phyloP scores from a whole-genome alignment of 2,113 vertebrate genomes.

The Phrynosoma platyrhinos region DNA sequence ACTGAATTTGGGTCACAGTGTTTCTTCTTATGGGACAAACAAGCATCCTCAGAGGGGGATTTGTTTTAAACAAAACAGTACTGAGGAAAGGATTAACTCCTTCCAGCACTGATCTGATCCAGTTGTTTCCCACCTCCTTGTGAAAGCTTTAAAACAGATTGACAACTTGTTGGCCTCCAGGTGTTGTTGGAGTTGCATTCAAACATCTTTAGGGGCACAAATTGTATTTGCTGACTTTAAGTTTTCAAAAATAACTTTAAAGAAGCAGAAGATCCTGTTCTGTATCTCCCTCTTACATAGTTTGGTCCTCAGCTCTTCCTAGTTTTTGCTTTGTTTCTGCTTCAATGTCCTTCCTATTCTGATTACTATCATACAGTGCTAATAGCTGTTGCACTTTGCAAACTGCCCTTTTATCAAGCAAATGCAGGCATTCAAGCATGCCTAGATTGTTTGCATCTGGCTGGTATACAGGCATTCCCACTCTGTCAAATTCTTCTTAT shows the following conservation, averaged over 20 bases:
- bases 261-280: not conserved
- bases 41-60: not conserved
- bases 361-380: not conserved
- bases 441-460: not conserved
- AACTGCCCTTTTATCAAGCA: not conserved
- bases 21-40: not conserved
- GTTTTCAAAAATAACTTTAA: not conserved
- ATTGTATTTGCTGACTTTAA: too few species aligned
- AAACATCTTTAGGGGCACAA: too few species aligned
- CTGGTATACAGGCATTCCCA: not conserved
- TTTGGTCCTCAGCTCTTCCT: not conserved
- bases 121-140: not conserved
- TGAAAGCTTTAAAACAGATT: too few species aligned
- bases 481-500: not conserved
- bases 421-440: not conserved
- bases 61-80: not conserved
- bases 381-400: not conserved
- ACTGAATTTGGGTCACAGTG: too few species aligned
- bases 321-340: conserved; percentile 4
- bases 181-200: too few species aligned
- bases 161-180: too few species aligned
- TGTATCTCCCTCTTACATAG: not conserved
- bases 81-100: too few species aligned
- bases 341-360: not conserved
- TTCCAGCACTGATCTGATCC: not conserved